phyloP scores from a whole-genome alignment of 2,113 vertebrate species.

The Eptesicus fuscus region DNA sequence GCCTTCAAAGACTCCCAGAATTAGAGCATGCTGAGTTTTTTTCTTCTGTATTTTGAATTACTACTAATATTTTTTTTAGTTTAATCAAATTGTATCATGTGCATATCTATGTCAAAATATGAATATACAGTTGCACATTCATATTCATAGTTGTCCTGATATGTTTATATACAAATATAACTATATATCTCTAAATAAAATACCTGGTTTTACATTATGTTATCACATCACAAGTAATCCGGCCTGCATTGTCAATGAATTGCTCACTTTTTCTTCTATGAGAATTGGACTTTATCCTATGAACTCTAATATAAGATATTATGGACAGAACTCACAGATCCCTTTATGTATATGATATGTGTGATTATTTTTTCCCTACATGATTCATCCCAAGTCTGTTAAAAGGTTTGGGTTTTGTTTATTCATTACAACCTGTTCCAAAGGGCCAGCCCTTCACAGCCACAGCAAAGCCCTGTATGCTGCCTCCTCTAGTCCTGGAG shows the following conservation, averaged over 20 bases:
- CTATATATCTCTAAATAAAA: background rate
- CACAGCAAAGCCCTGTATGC: background rate
- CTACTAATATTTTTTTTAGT: conserved; percentile 56
- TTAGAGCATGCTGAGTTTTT: conserved; percentile 49
- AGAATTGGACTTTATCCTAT: background rate
- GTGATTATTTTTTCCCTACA: background rate
- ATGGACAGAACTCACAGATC: conserved; percentile 8
- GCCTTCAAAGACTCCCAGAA: conserved; percentile 61
- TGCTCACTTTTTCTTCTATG: background rate
- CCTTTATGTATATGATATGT: background rate
- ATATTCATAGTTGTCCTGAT: background rate
- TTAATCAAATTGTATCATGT: conserved; percentile 36
- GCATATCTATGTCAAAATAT: conserved; percentile 43
- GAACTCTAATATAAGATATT: background rate
- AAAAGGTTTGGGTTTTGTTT: background rate
- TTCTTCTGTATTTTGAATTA: conserved; percentile 27
- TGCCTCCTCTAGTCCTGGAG: background rate
- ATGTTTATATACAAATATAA: background rate
- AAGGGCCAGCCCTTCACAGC: background rate
- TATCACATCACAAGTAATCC: background rate
- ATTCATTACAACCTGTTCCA: conserved; percentile 13
- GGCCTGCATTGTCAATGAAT: background rate
- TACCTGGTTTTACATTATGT: background rate
- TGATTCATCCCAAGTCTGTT: conserved; percentile 20
- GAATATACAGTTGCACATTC: background rate